phyloP scores from a whole-genome alignment of 1,140 invertebrate genomes.

The Hylyphantes graminicola region DNA sequence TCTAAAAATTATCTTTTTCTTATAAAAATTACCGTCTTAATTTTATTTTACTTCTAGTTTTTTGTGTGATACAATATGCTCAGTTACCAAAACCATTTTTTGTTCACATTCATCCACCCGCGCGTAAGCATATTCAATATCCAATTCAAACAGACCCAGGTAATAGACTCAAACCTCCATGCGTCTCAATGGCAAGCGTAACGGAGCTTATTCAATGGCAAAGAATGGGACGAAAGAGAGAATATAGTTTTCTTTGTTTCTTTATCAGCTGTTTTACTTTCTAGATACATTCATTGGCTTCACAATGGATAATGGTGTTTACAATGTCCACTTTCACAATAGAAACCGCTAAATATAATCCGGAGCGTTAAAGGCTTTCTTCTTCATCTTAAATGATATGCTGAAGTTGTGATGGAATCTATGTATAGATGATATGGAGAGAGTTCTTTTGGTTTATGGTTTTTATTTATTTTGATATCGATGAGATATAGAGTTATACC shows the following conservation, averaged over 20 bases:
- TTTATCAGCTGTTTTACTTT: conserved; percentile 39
- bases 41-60: not conserved
- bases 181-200: conserved; percentile 1
- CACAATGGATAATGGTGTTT: conserved; percentile 33
- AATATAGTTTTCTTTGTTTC: conserved; percentile 14
- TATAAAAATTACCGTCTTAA: not conserved
- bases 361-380: conserved; percentile 5
- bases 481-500: no score
- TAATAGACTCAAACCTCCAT: conserved; percentile 19
- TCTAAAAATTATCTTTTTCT: not conserved
- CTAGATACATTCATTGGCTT: not conserved
- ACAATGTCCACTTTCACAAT: conserved; percentile 47
- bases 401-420: conserved; percentile 8
- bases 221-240: not conserved
- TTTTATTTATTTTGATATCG: no score
- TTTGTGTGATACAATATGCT: not conserved
- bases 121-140: not conserved
- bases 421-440: conserved; percentile 5
- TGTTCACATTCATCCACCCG: not conserved
- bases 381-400: conserved; percentile 15
- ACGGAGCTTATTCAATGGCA: conserved; percentile 8
- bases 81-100: not conserved
- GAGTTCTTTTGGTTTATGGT: no score
- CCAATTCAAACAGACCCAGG: conserved; percentile 12
- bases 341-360: conserved; percentile 37